Evolutionary conservation across 2,113 vertebrate genomes (phyloP).

Genomic region (Gymnorhina tibicen): DNA sequence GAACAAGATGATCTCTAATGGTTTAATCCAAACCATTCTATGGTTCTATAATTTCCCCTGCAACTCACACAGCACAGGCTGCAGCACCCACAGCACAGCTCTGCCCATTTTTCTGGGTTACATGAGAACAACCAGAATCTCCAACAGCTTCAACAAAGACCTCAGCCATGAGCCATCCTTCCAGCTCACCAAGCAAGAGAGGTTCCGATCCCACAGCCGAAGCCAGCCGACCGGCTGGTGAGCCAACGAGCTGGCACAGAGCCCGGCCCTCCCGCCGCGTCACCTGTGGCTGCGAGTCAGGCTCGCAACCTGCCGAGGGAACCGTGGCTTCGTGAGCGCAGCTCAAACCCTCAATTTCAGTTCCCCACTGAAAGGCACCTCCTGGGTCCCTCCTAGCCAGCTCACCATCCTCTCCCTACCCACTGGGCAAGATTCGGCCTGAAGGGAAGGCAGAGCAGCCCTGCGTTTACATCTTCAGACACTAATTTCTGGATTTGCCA

Average conservation of each 20-base stretch:
- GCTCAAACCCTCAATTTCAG: neutral
- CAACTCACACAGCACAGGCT: neutral
- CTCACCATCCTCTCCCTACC: neutral
- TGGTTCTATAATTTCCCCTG: neutral
- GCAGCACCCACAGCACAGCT: neutral
- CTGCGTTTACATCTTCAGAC: neutral
- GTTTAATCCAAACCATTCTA: neutral
- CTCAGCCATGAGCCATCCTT: neutral
- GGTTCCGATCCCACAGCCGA: neutral
- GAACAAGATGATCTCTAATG: neutral
- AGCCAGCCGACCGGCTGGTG: neutral
- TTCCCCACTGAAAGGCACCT: neutral
- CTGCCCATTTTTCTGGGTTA: neutral
- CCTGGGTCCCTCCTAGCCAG: neutral
- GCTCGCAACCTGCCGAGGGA: neutral
- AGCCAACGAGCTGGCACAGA: neutral
- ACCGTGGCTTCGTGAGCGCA: rapidly evolving
- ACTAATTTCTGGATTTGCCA: neutral
- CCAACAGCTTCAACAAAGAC: neutral
- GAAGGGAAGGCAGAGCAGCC: neutral
- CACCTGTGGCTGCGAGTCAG: neutral
- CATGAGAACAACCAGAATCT: neutral
- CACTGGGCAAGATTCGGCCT: neutral
- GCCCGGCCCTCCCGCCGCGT: neutral
- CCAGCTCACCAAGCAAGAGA: neutral